Percentiles rank a stretch among this genome's conserved stretches.
These are phyloP conservation scores for Riparia riparia DNA, from an alignment of 2,113 vertebrate species.

Conservation along the genomic window DNA sequence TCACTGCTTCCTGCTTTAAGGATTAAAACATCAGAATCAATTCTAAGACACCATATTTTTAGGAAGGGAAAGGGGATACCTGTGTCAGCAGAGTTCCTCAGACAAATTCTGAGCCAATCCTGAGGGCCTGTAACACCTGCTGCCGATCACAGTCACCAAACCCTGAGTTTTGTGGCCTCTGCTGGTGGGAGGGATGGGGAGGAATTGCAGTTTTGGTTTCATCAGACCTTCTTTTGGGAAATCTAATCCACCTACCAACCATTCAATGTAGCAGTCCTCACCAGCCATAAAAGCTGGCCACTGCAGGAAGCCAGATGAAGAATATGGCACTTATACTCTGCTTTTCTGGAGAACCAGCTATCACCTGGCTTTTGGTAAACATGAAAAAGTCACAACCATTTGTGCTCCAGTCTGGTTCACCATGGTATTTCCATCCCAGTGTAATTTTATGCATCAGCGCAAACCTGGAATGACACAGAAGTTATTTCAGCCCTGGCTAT, in stretches of 20 bases:
- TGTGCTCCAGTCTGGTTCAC: background rate
- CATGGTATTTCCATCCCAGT: background rate
- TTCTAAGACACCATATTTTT: background rate
- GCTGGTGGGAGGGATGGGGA: background rate
- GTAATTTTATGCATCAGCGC: constrained; percentile 7
- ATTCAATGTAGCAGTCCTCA: background rate
- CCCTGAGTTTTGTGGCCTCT: background rate
- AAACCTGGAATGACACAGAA: background rate
- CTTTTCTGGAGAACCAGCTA: background rate
- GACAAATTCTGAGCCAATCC: background rate
- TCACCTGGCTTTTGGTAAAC: background rate
- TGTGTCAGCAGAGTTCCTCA: background rate
- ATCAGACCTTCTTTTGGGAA: background rate
- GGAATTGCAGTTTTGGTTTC: background rate
- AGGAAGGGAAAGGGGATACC: background rate
- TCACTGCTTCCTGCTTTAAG: background rate
- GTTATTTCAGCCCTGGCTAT: constrained; percentile 12
- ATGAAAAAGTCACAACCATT: background rate
- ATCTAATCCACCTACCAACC: background rate
- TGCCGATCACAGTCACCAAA: background rate
- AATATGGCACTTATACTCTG: background rate
- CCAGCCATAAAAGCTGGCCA: background rate
- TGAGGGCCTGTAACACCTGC: background rate
- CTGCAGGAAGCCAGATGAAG: background rate
- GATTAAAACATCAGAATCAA: constrained; percentile 4